A percentile compares a stretch with the other conserved stretches of the same genome.
These are phyloP conservation scores for Dasyprocta punctata DNA, from an alignment of 2,113 vertebrate genomes.

Conservation along the genomic window DNA sequence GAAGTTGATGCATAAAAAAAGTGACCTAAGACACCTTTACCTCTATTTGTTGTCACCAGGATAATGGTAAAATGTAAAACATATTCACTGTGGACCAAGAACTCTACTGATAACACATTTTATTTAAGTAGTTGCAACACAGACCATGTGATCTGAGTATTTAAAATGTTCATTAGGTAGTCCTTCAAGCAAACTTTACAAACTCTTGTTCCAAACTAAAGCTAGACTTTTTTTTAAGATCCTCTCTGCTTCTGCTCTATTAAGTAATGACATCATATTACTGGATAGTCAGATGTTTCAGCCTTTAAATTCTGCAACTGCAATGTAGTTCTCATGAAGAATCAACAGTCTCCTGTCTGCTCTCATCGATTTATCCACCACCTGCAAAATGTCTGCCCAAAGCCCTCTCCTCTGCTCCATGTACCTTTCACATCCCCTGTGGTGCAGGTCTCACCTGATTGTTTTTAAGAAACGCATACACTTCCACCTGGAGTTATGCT, in stretches of 20 bases:
- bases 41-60: neutral
- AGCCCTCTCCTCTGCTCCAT: neutral
- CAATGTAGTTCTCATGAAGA: neutral
- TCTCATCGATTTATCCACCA: neutral
- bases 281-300: neutral
- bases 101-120: neutral
- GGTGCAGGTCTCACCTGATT: neutral
- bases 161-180: neutral
- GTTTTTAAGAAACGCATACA: rapidly evolving
- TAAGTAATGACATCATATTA: neutral
- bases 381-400: neutral
- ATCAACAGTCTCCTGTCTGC: neutral
- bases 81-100: neutral
- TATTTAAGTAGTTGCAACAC: neutral
- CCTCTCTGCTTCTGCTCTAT: neutral
- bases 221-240: neutral
- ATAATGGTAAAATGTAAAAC: conserved; percentile 29
- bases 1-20: neutral
- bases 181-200: neutral
- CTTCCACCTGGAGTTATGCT: neutral
- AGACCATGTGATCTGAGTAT: neutral
- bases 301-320: neutral
- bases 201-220: neutral
- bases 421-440: neutral
- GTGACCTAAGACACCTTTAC: neutral